Evolutionary conservation across 2,888 invertebrate genomes (phyloP).

Genomic region (Lithodes maja): DNA sequence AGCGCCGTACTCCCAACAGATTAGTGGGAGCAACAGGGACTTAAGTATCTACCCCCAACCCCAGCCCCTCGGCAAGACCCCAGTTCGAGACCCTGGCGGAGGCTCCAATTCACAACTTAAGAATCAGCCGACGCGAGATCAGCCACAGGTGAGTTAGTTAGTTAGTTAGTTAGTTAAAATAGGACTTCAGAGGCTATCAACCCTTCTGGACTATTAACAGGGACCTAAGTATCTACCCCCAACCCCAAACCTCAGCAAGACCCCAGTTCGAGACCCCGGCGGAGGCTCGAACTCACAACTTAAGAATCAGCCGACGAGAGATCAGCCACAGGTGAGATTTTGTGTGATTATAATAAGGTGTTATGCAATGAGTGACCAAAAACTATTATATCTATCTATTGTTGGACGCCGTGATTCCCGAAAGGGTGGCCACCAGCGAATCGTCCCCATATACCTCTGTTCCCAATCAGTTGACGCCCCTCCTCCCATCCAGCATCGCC

Average conservation of each 20-base stretch:
- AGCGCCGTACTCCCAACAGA: slow-evolving; percentile 45
- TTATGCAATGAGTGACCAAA: too few relatives aligned
- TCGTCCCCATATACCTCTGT: too few relatives aligned
- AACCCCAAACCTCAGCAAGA: slow-evolving; percentile 48
- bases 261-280: slow-evolving; percentile 51
- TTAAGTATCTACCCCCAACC: slow-evolving; percentile 42
- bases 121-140: slow-evolving; percentile 55
- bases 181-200: too few relatives aligned
- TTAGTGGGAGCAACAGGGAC: slow-evolving; percentile 26
- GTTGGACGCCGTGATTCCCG: too few relatives aligned
- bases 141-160: slow-evolving; percentile 38
- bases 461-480: too few relatives aligned
- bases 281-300: slow-evolving; percentile 47
- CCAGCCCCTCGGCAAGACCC: slow-evolving; percentile 50
- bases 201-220: too few relatives aligned
- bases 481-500: too few relatives aligned
- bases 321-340: slow-evolving; percentile 54
- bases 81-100: slow-evolving; percentile 52
- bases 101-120: slow-evolving; percentile 50
- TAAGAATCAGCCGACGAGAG: slow-evolving; percentile 57
- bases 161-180: too few relatives aligned
- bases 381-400: too few relatives aligned
- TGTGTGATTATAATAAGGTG: too few relatives aligned
- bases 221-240: slow-evolving; percentile 41
- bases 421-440: too few relatives aligned